Base-by-base conservation (phyloP, 1,140 invertebrate genomes). In the Cylas formicarius region DNA sequence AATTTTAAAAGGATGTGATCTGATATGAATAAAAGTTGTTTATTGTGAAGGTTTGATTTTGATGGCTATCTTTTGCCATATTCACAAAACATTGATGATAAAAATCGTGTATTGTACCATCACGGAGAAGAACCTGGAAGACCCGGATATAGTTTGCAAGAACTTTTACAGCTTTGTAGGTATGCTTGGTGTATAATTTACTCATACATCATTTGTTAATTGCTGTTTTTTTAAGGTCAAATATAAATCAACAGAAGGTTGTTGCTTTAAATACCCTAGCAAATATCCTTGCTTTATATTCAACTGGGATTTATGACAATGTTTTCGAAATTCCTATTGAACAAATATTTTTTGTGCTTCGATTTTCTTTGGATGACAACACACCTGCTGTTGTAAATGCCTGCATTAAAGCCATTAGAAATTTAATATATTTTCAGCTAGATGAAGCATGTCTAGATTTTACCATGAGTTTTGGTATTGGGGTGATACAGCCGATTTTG, bases 61-160 rank as follows among this genome's bases (percentile, higher is more conserved):
- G 69, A 71, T 62, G 82, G 84, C 6, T 72, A 80, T 41, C 58
- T 88, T 1, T 59, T 86, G 23, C 82, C 83, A 2, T 86, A 80
- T 46, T 59, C 79, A 27, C 76, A 84, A 48, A n/a, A n/a, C n/a
- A 72, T 66, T 6, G 71, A 69, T 49, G 63, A 72, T 67, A 60
- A 76, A 13, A 74, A 77, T 20, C 60, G 77, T 38, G 81, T 80
- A 31, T 69, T 96, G 4, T 89, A 91, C 70, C 86, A 94, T 67
- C 91, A 96, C 66, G 90, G 90, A 1, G 83, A 90, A 55, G 90
- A 96, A 67, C 84, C 88, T 16, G 82, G 90, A 54, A 75, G 90
- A 57, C 82, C 90, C 11, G 90, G 90, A 0, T 96, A 95, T 61
- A 82, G 85, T 2, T 58, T 96, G 2, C 82, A 84, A 53, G 91